Base-by-base conservation (phyloP, 2,797 vertebrate genomes). In the Aeoliscus strigatus region DNA sequence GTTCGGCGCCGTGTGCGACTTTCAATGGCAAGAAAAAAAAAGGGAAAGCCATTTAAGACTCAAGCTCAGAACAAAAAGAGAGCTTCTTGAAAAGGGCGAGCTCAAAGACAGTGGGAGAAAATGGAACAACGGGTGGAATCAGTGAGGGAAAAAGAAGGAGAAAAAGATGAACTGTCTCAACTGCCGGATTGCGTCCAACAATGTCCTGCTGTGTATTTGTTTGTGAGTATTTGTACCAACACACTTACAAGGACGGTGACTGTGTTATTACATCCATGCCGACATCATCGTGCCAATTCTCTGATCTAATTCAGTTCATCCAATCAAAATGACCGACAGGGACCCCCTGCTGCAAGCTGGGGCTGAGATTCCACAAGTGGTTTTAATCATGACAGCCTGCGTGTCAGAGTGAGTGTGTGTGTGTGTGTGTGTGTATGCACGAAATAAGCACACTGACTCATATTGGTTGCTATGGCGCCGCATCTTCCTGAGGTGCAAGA, bases 381-480 rank as follows among this genome's bases (percentile, higher is more conserved):
- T 54, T 66, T 73, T 66, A 65, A 59, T 9, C 3, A 50, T 30
- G 23, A 32, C 24, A 14, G 13, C 8, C 10, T n/a, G n/a, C n/a
- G n/a, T n/a, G n/a, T n/a, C n/a, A 14, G 8, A n/a, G 15, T n/a
- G 26, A 39, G 24, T 39, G 21, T 23, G 34, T 21, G 36, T 29
- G 36, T 28, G 33, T 43, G 39, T 35, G 13, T 30, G 48, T 37
- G 41, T 15, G 38, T 48, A 48, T 4, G 28, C 18, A 29, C 25
- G 34, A 54, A 72, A 72, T 67, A 68, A 52, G 48, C 24, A 52
- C 10, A 9, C 32, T 16, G 57, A 63, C 55, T 68, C 24, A 8
- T 53, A 74, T 77, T 72, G 56, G 81, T 85, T 83, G 79, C 79
- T 66, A 80, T 79, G 79, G 76, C 49, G 58, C 47, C 70, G 41